Conservation (phyloP, 2,888 invertebrate genomes). For the Myopa testacea region DNA sequence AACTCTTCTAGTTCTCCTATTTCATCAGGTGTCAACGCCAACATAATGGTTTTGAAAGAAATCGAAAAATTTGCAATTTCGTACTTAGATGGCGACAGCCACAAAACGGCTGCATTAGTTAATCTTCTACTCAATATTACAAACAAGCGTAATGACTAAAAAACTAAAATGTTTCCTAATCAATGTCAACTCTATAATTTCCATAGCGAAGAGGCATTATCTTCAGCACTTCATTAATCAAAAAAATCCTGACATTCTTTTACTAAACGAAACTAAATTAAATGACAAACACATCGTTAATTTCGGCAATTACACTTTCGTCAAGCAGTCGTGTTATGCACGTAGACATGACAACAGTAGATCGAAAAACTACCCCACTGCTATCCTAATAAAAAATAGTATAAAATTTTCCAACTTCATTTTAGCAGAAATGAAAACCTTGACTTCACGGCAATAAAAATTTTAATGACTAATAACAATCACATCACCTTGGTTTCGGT, state of each 20-base stretch:
- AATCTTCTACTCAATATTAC: background rate
- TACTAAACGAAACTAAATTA: background rate
- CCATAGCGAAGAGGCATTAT: background rate
- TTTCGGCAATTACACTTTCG: no score
- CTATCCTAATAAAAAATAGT: background rate
- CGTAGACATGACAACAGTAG: background rate
- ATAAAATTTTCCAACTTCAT: background rate
- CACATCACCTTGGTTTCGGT: background rate
- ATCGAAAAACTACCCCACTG: background rate
- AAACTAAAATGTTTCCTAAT: background rate
- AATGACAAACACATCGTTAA: no score
- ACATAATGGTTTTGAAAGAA: background rate
- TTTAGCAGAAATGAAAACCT: no score
- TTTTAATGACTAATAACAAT: no score
- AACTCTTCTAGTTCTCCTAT: background rate
- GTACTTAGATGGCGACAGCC: background rate
- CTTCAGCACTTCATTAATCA: background rate
- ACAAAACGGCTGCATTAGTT: background rate
- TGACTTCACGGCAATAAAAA: no score
- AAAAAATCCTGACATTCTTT: background rate
- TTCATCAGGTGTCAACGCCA: background rate
- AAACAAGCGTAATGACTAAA: background rate
- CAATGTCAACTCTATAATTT: no score
- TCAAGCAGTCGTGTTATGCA: background rate
- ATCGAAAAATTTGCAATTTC: background rate